phyloP scores from a whole-genome alignment of 2,797 vertebrate genomes.

The Discoglossus pictus region DNA sequence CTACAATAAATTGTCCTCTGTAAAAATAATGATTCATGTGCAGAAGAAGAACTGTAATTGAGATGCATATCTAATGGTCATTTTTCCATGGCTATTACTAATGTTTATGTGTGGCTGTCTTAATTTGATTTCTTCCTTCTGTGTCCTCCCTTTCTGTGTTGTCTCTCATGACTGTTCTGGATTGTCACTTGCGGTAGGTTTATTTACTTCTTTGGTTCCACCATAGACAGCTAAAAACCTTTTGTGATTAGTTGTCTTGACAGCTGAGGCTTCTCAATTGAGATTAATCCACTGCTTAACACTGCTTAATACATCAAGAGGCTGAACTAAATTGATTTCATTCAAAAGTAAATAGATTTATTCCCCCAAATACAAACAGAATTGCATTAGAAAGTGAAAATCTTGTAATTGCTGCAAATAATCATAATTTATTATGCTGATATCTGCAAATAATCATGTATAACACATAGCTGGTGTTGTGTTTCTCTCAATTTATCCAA shows the following conservation, averaged over 20 bases:
- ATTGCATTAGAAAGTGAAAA: constrained; percentile 66
- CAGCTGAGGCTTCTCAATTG: constrained; percentile 80
- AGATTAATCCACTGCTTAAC: constrained; percentile 79
- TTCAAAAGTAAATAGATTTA: constrained; percentile 33
- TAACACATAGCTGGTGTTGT: neutral
- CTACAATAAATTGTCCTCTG: constrained; percentile 9
- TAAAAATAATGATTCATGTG: neutral
- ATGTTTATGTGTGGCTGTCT: constrained; percentile 92
- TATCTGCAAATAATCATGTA: constrained; percentile 17
- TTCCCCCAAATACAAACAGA: constrained; percentile 45
- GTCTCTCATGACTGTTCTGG: constrained; percentile 99
- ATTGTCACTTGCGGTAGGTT: constrained; percentile 99
- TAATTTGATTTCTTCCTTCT: constrained; percentile 99
- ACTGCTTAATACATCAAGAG: constrained; percentile 74
- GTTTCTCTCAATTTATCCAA: constrained; percentile 5
- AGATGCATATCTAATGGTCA: constrained; percentile 70
- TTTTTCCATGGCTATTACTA: constrained; percentile 83
- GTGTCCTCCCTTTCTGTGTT: constrained; percentile 98
- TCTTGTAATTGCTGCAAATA: constrained; percentile 47
- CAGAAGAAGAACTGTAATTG: constrained; percentile 4
- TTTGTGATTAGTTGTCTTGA: constrained; percentile 78
- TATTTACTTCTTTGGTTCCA: constrained; percentile 88
- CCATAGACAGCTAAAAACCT: constrained; percentile 81
- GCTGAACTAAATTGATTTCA: constrained; percentile 93
- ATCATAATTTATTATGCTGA: constrained; percentile 33